Evolutionary conservation across 2,888 invertebrate genomes (phyloP).

Genomic region (Coenonympha glycerion): DNA sequence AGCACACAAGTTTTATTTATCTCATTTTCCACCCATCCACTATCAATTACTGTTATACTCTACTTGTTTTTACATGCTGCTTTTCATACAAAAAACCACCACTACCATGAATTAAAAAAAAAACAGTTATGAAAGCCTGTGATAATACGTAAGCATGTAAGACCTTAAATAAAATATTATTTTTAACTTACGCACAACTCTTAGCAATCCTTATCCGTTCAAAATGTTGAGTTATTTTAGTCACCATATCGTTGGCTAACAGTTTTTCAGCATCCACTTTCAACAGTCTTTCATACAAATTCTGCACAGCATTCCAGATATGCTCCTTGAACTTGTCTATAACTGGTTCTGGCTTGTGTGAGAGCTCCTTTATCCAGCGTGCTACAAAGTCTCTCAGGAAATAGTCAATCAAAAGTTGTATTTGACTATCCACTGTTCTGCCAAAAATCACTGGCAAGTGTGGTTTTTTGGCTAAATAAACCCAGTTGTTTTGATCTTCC

Average conservation of each 20-base stretch:
- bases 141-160: no score
- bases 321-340: slow-evolving; percentile 84
- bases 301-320: slow-evolving; percentile 86
- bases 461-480: slow-evolving; percentile 54
- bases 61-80: no score
- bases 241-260: slow-evolving; percentile 87
- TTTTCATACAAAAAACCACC: no score
- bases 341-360: slow-evolving; percentile 79
- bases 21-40: no score
- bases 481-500: slow-evolving; percentile 66
- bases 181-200: slow-evolving; percentile 80
- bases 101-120: no score
- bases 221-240: slow-evolving; percentile 88
- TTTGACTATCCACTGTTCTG: slow-evolving; percentile 86
- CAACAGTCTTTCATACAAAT: slow-evolving; percentile 81
- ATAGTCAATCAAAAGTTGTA: slow-evolving; percentile 88
- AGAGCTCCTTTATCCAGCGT: slow-evolving; percentile 83
- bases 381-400: slow-evolving; percentile 86
- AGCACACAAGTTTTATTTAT: no score
- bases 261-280: slow-evolving; percentile 88
- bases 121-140: no score
- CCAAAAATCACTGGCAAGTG: slow-evolving; percentile 88
- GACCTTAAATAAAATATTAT: no score
- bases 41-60: no score
- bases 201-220: slow-evolving; percentile 87